Base-by-base conservation (phyloP, 2,888 invertebrate genomes). In the Sinelater perroti region DNA sequence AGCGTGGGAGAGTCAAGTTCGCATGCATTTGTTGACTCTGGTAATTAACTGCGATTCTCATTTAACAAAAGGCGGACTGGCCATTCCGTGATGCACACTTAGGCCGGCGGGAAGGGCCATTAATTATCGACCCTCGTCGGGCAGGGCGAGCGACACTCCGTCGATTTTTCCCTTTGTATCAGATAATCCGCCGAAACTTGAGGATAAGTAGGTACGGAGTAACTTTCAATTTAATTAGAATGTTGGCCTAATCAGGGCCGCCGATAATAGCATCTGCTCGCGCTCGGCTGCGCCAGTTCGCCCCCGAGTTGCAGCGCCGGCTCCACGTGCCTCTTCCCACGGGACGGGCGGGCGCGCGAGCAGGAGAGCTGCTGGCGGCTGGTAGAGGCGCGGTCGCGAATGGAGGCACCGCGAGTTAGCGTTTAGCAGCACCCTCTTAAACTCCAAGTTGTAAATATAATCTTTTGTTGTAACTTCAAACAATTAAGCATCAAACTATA, bases 141-240 rank as follows among this genome's bases (percentile, higher is more conserved):
- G 28, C 46, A 17, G 44, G 24, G n/a, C n/a, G n/a, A n/a, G n/a
- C n/a, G n/a, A n/a, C n/a, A n/a, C n/a, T n/a, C n/a, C n/a, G n/a
- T n/a, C n/a, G n/a, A n/a, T n/a, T n/a, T n/a, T n/a, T n/a, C n/a
- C n/a, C n/a, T n/a, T n/a, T n/a, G n/a, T n/a, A n/a, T n/a, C n/a
- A n/a, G n/a, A n/a, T n/a, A n/a, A n/a, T n/a, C n/a, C n/a, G n/a
- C 47, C 45, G 16, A 28, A 57, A 46, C 17, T 52, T 35, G 31
- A 31, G 47, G 42, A 44, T 49, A 56, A 42, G 42, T 44, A 44
- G 30, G 44, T 45, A 49, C 30, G 33, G 54, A 45, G 54, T 59
- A 54, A 59, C 54, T 59, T 59, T 59, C 59, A 59, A 58, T 59
- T 59, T 59, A 59, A 59, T 59, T 59, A 59, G 53, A 53, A 53